Conservation (phyloP, 2,888 invertebrate genomes). For the Cataglyphis livida region DNA sequence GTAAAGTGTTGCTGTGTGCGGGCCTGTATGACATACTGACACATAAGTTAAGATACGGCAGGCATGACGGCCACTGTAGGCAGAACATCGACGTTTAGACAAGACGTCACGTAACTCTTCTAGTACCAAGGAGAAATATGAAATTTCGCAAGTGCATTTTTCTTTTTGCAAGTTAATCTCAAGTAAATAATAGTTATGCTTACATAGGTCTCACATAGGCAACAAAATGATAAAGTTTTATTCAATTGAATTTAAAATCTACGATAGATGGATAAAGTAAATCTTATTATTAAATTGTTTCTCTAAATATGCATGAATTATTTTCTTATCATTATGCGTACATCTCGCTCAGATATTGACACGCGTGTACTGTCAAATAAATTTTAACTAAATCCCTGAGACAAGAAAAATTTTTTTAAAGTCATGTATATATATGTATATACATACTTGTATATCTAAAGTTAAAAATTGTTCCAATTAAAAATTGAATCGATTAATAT, state of each 20-base stretch:
- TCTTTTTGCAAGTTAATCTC: neutral
- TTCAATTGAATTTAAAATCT: neutral
- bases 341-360: neutral
- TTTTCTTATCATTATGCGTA: neutral
- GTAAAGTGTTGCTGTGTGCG: slow-evolving; percentile 68
- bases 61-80: neutral
- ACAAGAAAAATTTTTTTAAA: neutral
- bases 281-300: neutral
- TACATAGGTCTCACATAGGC: neutral
- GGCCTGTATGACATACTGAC: slow-evolving; percentile 73
- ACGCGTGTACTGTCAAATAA: neutral
- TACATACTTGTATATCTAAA: neutral
- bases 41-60: slow-evolving; percentile 68
- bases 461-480: neutral
- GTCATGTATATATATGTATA: neutral
- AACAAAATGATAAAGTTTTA: neutral
- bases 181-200: neutral
- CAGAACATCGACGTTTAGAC: neutral
- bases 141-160: neutral
- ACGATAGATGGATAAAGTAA: neutral
- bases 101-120: neutral
- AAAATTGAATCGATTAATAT: neutral
- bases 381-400: neutral
- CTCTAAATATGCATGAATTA: neutral
- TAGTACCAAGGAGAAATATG: neutral